Evolutionary conservation across 2,888 invertebrate genomes (phyloP).

Genomic region (Plemyria rubiginata): DNA sequence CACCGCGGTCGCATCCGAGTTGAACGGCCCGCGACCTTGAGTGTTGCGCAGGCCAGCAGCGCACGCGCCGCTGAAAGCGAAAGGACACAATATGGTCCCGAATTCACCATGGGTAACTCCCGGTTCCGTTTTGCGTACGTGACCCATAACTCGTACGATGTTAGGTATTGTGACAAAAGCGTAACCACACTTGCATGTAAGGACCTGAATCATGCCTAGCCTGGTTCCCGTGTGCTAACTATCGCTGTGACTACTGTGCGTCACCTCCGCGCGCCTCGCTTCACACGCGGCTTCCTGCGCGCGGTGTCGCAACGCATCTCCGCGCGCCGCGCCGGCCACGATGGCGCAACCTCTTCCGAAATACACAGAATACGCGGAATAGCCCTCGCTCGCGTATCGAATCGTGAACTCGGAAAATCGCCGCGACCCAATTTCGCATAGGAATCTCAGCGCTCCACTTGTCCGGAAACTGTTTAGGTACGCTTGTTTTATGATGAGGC

Average conservation of each 20-base stretch:
- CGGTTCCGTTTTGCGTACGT: conserved; percentile 62
- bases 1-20: conserved; percentile 82
- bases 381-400: conserved; percentile 46
- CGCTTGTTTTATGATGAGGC: conserved; percentile 72
- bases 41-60: conserved; percentile 61
- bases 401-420: conserved; percentile 58
- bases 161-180: conserved; percentile 41
- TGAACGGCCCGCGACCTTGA: conserved; percentile 84
- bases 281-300: conserved; percentile 69
- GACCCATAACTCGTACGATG: conserved; percentile 58
- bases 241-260: conserved; percentile 51
- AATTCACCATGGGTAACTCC: conserved; percentile 58
- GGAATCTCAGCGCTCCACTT: conserved; percentile 74
- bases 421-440: conserved; percentile 68
- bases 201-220: conserved; percentile 51
- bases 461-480: conserved; percentile 65
- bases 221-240: conserved; percentile 26
- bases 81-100: conserved; percentile 73
- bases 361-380: conserved; percentile 57
- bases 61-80: conserved; percentile 79
- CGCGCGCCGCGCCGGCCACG: conserved; percentile 44
- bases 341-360: conserved; percentile 71
- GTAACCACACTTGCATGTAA: conserved; percentile 56
- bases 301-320: conserved; percentile 65
- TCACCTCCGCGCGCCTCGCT: conserved; percentile 64